Percentiles rank a stretch among this genome's conserved stretches.
Conservation (phyloP, 2,888 invertebrate species). For the Troides oblongomaculatus region DNA sequence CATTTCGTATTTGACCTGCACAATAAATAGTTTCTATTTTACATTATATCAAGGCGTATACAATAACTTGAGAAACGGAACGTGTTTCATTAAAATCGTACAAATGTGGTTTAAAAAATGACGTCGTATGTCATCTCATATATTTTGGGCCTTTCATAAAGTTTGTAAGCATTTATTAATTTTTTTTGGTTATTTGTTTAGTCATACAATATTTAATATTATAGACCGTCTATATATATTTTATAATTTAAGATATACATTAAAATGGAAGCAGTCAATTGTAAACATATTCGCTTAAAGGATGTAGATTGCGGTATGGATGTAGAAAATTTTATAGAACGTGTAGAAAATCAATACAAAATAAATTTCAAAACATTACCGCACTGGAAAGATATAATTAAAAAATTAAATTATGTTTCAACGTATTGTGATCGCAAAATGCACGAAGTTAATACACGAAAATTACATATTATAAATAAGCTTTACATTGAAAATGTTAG, state of each 20-base stretch:
- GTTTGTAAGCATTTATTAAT: background rate
- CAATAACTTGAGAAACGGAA: background rate
- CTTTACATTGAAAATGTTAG: slow-evolving; percentile 51
- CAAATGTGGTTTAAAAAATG: slow-evolving; percentile 3
- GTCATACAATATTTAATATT: background rate
- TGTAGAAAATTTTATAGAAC: slow-evolving; percentile 53
- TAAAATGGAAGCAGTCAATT: slow-evolving; percentile 42
- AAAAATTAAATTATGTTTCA: slow-evolving; percentile 46
- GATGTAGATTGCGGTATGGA: slow-evolving; percentile 42
- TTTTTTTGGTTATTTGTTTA: background rate
- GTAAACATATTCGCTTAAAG: slow-evolving; percentile 55
- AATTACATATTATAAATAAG: slow-evolving; percentile 55
- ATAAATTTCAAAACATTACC: slow-evolving; percentile 56
- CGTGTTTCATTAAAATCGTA: background rate
- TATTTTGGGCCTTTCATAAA: background rate
- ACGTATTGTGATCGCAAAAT: slow-evolving; percentile 51
- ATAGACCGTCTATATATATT: background rate
- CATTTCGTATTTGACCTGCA: slow-evolving; percentile 60
- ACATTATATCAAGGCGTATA: background rate
- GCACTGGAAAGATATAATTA: slow-evolving; percentile 55
- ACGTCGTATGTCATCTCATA: slow-evolving; percentile 1
- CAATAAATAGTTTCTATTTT: background rate
- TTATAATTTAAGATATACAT: slow-evolving; percentile 2
- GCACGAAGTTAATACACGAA: slow-evolving; percentile 50
- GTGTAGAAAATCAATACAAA: slow-evolving; percentile 51